Percentiles rank a stretch among this genome's conserved stretches.
phyloP scores from a whole-genome alignment of 2,113 vertebrate genomes.

The Arizona elegans region DNA sequence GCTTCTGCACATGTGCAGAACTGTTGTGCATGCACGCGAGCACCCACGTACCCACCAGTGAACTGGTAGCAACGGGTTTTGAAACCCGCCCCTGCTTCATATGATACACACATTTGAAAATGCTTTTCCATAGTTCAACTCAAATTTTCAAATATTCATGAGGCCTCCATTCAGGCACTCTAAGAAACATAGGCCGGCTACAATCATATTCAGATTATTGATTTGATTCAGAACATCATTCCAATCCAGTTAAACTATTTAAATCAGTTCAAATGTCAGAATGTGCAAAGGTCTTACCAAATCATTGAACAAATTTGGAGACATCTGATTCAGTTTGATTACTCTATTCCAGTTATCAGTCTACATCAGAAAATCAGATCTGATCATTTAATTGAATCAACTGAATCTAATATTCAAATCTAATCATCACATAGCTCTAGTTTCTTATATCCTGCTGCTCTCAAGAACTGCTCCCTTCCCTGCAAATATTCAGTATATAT shows the following conservation, averaged over 20 bases:
- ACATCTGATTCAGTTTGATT: neutral
- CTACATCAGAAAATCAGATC: neutral
- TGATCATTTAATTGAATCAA: neutral
- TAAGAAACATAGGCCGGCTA: neutral
- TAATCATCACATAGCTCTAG: neutral
- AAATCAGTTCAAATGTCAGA: neutral
- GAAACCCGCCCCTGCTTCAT: neutral
- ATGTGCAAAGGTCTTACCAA: neutral
- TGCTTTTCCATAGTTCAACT: neutral
- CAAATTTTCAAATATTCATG: neutral
- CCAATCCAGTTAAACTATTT: neutral
- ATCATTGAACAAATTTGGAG: neutral
- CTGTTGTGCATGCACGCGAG: no score
- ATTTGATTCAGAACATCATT: neutral
- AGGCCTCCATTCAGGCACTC: neutral
- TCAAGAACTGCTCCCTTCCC: neutral
- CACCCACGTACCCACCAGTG: no score
- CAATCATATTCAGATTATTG: neutral
- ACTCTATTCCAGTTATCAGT: neutral
- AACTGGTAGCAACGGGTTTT: no score
- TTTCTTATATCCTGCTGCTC: neutral
- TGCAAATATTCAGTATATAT: neutral
- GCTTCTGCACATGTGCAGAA: no score
- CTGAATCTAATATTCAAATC: neutral
- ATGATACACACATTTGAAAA: neutral